A percentile compares a stretch with the other conserved stretches of the same genome.
phyloP scores from a whole-genome alignment of 2,797 vertebrate genomes.

The Pampus argenteus region DNA sequence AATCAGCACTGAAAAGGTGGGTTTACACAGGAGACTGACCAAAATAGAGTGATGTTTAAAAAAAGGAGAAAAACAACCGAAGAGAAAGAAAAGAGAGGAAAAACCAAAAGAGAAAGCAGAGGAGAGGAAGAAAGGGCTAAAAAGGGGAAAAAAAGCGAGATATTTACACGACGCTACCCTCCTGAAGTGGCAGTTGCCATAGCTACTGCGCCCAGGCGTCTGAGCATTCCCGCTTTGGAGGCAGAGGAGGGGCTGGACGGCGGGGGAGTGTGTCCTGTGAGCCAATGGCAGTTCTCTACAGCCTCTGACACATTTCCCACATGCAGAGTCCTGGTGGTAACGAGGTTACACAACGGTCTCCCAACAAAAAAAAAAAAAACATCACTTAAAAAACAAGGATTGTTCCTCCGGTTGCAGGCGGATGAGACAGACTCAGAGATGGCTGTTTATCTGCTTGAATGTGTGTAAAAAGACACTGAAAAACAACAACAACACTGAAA shows the following conservation, averaged over 20 bases:
- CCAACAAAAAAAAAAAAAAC: constrained; percentile 57
- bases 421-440: constrained; percentile 25
- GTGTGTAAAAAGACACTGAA: not conserved
- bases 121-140: constrained; percentile 16
- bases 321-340: constrained; percentile 67
- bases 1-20: constrained; percentile 23
- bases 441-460: not conserved
- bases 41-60: constrained; percentile 10
- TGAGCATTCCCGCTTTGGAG: constrained; percentile 62
- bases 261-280: constrained; percentile 73
- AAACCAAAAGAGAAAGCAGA: constrained; percentile 16
- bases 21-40: not conserved
- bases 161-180: constrained; percentile 60
- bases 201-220: constrained; percentile 71
- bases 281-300: constrained; percentile 71
- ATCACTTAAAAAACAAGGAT: constrained; percentile 37
- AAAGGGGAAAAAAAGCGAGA: constrained; percentile 26
- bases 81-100: not conserved
- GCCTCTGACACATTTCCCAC: constrained; percentile 72
- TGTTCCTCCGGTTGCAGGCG: constrained; percentile 33
- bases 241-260: constrained; percentile 44
- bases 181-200: constrained; percentile 78
- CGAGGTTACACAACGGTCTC: constrained; percentile 74
- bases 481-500: not conserved
- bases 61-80: constrained; percentile 24